Percentiles rank a stretch among this genome's conserved stretches.
phyloP scores from a whole-genome alignment of 2,888 invertebrate species.

The Drosophila kambysellisi region DNA sequence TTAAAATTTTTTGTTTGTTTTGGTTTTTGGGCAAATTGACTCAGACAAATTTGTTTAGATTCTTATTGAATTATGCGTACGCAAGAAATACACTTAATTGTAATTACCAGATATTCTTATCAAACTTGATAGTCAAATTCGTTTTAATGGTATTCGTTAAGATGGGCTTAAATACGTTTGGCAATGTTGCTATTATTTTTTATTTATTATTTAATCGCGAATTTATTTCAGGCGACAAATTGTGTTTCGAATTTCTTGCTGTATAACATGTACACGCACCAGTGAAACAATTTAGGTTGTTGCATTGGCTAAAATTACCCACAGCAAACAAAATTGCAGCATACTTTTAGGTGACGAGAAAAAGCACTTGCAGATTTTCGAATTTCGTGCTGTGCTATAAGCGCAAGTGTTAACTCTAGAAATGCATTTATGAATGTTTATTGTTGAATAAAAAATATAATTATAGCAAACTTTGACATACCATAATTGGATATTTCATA shows the following conservation, averaged over 20 bases:
- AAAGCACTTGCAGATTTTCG: not conserved
- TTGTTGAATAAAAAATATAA: not conserved
- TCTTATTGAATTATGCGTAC: constrained; percentile 18
- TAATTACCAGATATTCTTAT: no score
- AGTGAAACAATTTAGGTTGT: not conserved
- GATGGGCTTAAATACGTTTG: not conserved
- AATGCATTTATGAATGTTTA: not conserved
- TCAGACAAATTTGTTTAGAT: constrained; percentile 25
- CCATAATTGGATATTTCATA: not conserved
- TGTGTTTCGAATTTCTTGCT: not conserved
- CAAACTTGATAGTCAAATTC: not conserved
- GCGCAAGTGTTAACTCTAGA: not conserved
- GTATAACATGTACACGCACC: not conserved
- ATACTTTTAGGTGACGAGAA: not conserved
- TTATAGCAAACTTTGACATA: not conserved
- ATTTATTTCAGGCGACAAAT: not conserved
- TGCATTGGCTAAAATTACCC: not conserved
- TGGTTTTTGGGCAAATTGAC: constrained; percentile 11
- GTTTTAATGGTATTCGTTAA: not conserved
- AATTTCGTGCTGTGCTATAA: not conserved
- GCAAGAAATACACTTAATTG: not conserved
- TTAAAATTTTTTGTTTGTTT: constrained; percentile 22
- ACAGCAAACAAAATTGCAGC: not conserved
- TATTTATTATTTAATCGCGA: not conserved
- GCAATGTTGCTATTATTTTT: not conserved